Conservation (phyloP, 1,140 invertebrate species). For the Pachyrhynchus sulphureomaculatus region DNA sequence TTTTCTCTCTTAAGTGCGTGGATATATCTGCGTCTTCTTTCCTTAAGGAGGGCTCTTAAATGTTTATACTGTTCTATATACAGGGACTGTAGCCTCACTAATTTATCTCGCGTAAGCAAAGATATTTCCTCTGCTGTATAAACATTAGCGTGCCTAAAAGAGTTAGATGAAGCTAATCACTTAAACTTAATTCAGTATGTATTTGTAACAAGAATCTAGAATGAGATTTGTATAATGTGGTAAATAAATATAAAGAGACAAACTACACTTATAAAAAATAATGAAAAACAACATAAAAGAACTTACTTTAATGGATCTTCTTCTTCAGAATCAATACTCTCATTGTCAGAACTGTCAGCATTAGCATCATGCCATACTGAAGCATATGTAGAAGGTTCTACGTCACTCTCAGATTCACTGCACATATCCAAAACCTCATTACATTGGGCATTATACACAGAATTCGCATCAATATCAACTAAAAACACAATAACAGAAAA, state of each 20-base stretch:
- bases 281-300: no score
- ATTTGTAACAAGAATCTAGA: not conserved
- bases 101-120: conserved; percentile 71
- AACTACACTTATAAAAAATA: no score
- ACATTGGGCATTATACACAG: conserved; percentile 55
- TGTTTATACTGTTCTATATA: conserved; percentile 83
- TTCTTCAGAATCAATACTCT: conserved; percentile 75
- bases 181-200: conserved; percentile 7
- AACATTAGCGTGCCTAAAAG: conserved; percentile 77
- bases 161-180: not conserved
- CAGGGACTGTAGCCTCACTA: conserved; percentile 75
- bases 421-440: conserved; percentile 65
- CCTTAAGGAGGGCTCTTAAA: conserved; percentile 69
- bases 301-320: conserved; percentile 77
- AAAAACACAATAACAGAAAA: conserved; percentile 47
- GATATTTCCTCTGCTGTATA: conserved; percentile 86
- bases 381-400: conserved; percentile 63
- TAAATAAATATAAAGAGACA: not conserved
- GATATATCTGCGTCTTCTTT: conserved; percentile 74
- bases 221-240: not conserved
- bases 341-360: conserved; percentile 71
- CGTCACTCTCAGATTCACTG: conserved; percentile 74
- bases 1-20: conserved; percentile 73
- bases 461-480: conserved; percentile 62
- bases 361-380: conserved; percentile 67